Evolutionary conservation across 2,888 invertebrate species (phyloP), one percentile per base, ranked within the genome.

Genomic region (Matsumyia berberina): DNA sequence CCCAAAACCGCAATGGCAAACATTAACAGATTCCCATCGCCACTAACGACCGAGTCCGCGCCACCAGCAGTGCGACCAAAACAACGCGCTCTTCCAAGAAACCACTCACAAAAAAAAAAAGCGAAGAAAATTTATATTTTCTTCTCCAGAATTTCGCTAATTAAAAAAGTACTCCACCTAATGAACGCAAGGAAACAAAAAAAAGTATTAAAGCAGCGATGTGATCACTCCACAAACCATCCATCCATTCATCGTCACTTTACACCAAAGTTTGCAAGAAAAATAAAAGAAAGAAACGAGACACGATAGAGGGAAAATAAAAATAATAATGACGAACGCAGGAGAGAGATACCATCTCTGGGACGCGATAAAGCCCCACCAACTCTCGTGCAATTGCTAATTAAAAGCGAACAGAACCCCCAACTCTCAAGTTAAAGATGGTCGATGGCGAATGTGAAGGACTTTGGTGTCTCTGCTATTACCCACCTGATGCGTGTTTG

Each of bases 131-230:
- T 46, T 17, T 19, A 8, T 35, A 37, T 49, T 64, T 53, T 62
- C 57, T 78, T 78, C 62, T 57, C 29, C 46, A 57, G 78, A 78
- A 78, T 55, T 78, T 49, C 33, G 70, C 78, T 70, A 78, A 78
- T 78, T 78, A 69, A 78, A 70, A 78, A 70, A 78, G 77, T 70
- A 70, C 70, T 70, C 70, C 69, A 57, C 53, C 69, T 70, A 78
- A 78, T 70, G 78, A 70, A 62, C 44, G n/a, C 19, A 37, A 29
- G 64, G 51, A 19, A 17, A 67, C 31, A 15, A 49, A n/a, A 33
- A 29, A 11, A 24, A 24, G 29, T 24, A 4, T n/a, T n/a, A 12
- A 8, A 42, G 31, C 29, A 35, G 37, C 17, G 70, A 58, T 72
- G 49, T 46, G 58, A 72, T 72, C 70, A 72, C 49, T 24, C 1